Conservation (phyloP, 2,888 invertebrate species). For the Chymomyza caudatula region DNA sequence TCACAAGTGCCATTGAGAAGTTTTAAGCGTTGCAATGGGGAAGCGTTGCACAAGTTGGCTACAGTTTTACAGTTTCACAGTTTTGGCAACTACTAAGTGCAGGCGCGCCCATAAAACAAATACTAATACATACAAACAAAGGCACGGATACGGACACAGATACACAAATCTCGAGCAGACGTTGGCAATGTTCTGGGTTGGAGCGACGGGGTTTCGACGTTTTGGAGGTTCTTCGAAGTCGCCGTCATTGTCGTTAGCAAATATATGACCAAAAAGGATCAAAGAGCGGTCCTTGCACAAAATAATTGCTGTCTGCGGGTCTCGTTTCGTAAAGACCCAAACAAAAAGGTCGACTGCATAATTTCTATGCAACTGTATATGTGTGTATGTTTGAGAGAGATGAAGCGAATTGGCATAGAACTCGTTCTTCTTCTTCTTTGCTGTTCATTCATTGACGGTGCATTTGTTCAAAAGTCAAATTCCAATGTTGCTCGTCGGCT, state of each 20-base stretch:
- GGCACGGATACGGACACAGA: slow-evolving; percentile 21
- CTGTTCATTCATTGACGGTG: neutral
- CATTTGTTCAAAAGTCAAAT: slow-evolving; percentile 48
- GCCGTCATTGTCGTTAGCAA: slow-evolving; percentile 64
- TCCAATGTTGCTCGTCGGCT: slow-evolving; percentile 19
- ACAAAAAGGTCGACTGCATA: slow-evolving; percentile 26
- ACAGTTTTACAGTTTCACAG: slow-evolving; percentile 67
- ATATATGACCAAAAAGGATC: slow-evolving; percentile 68
- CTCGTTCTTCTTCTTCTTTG: neutral
- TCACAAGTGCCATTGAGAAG: slow-evolving; percentile 61
- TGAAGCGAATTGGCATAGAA: neutral
- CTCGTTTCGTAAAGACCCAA: slow-evolving; percentile 9
- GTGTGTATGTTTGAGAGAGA: neutral
- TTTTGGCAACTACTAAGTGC: slow-evolving; percentile 63
- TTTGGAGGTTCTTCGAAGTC: neutral
- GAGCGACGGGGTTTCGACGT: neutral
- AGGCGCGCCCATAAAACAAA: slow-evolving; percentile 67
- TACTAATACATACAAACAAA: slow-evolving; percentile 32
- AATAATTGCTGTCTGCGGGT: slow-evolving; percentile 53
- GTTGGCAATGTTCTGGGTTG: slow-evolving; percentile 18
- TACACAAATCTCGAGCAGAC: slow-evolving; percentile 39
- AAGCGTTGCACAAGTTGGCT: slow-evolving; percentile 21
- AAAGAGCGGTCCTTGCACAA: slow-evolving; percentile 54
- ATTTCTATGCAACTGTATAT: neutral
- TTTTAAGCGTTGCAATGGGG: slow-evolving; percentile 53